Conservation (phyloP, 2,113 vertebrate species). For the Cochlearius cochlearius region DNA sequence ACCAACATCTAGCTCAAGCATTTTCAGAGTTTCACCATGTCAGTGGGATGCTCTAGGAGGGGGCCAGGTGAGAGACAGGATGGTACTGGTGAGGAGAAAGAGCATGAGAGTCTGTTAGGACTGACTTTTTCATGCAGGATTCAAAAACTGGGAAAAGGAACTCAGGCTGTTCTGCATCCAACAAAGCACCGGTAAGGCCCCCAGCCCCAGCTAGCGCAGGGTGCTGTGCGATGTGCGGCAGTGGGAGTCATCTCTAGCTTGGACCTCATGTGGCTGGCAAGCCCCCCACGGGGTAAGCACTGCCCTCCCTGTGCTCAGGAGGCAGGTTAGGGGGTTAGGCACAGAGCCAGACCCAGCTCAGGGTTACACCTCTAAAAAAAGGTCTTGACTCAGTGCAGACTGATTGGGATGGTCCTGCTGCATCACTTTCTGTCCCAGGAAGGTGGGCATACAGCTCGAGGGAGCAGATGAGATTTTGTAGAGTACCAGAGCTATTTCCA, state of each 20-base stretch:
- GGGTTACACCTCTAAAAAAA: background rate
- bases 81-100: background rate
- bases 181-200: background rate
- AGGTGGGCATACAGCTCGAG: background rate
- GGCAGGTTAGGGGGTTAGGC: background rate
- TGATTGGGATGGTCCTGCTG: background rate
- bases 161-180: background rate
- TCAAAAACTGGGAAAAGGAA: background rate
- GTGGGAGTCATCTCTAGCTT: background rate
- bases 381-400: background rate
- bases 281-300: fast-evolving
- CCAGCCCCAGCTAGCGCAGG: background rate
- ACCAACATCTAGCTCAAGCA: fast-evolving
- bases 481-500: slow-evolving; percentile 19
- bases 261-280: background rate
- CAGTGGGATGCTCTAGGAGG: background rate
- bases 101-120: background rate
- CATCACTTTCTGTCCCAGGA: background rate
- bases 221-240: fast-evolving
- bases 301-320: background rate
- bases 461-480: background rate
- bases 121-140: background rate
- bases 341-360: background rate
- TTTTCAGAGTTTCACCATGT: background rate
- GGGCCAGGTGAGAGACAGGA: background rate